A percentile compares a stretch with the other conserved stretches of the same genome.
Conservation (phyloP, 2,888 invertebrate species). For the Girardia tigrina region DNA sequence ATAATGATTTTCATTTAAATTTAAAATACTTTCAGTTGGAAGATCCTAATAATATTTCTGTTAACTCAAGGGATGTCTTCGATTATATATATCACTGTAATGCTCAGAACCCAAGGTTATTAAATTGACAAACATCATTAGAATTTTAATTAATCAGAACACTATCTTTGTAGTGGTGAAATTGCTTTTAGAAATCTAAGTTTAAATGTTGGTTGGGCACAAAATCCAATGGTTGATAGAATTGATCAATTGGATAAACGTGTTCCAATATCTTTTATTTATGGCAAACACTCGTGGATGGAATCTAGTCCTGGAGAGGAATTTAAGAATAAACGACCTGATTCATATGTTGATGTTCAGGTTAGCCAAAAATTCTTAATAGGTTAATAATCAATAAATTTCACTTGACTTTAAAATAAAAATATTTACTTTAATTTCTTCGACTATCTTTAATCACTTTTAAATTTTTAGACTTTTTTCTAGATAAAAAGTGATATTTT, state of each 20-base stretch:
- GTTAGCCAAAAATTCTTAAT: too few relatives aligned
- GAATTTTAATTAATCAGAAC: too few relatives aligned
- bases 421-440: too few relatives aligned
- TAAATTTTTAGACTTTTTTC: too few relatives aligned
- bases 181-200: slow-evolving; percentile 70
- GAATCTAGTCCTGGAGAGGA: neutral
- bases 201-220: slow-evolving; percentile 81
- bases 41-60: too few relatives aligned
- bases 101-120: slow-evolving; percentile 66
- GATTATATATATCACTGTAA: slow-evolving; percentile 92
- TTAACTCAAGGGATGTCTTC: slow-evolving; percentile 56
- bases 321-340: neutral
- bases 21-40: too few relatives aligned
- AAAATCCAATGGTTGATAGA: slow-evolving; percentile 77
- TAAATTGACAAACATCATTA: too few relatives aligned
- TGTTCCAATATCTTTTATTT: slow-evolving; percentile 73
- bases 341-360: neutral
- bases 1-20: too few relatives aligned
- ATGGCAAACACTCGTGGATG: slow-evolving; percentile 85
- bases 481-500: too few relatives aligned
- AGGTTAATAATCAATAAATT: too few relatives aligned
- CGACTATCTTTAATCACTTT: too few relatives aligned
- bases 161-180: slow-evolving; percentile 67
- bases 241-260: slow-evolving; percentile 59
- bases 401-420: too few relatives aligned